Percentiles rank a stretch among this genome's conserved stretches.
phyloP scores from a whole-genome alignment of 2,888 invertebrate species.

The Neoitamus cyanurus region DNA sequence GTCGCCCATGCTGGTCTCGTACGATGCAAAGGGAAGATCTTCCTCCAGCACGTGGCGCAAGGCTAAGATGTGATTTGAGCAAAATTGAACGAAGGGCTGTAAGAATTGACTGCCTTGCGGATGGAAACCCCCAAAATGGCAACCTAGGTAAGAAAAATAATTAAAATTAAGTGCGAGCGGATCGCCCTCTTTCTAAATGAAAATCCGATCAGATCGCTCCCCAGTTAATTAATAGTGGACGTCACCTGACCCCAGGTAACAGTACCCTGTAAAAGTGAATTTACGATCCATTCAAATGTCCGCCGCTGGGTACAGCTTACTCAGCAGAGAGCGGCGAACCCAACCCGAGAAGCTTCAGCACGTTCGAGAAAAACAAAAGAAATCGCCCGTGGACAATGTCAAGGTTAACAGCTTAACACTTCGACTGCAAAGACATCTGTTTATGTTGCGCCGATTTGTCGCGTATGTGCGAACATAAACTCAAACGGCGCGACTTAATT shows the following conservation, averaged over 20 bases:
- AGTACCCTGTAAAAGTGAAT: slow-evolving; percentile 20
- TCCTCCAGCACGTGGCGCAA: too few relatives aligned
- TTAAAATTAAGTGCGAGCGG: too few relatives aligned
- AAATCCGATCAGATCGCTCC: background rate
- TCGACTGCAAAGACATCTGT: slow-evolving; percentile 29
- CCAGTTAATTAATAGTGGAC: slow-evolving; percentile 1
- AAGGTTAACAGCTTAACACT: slow-evolving; percentile 40
- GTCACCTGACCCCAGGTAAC: background rate
- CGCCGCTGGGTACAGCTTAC: background rate
- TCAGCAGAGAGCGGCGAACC: background rate
- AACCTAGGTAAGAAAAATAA: too few relatives aligned
- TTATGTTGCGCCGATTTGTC: slow-evolving; percentile 33
- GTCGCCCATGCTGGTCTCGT: background rate
- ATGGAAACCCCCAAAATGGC: too few relatives aligned
- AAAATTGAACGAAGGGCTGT: too few relatives aligned
- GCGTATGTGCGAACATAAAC: slow-evolving; percentile 38
- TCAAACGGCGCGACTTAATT: slow-evolving; percentile 42
- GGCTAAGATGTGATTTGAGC: too few relatives aligned
- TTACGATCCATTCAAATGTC: slow-evolving; percentile 30
- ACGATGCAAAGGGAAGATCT: background rate
- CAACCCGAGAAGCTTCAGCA: background rate
- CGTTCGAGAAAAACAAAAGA: slow-evolving; percentile 6
- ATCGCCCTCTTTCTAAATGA: too few relatives aligned
- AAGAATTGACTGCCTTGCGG: too few relatives aligned
- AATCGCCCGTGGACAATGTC: slow-evolving; percentile 31